Evolutionary conservation across 1,140 invertebrate species (phyloP).

Genomic region (honey bee (Apis mellifera)): DNA sequence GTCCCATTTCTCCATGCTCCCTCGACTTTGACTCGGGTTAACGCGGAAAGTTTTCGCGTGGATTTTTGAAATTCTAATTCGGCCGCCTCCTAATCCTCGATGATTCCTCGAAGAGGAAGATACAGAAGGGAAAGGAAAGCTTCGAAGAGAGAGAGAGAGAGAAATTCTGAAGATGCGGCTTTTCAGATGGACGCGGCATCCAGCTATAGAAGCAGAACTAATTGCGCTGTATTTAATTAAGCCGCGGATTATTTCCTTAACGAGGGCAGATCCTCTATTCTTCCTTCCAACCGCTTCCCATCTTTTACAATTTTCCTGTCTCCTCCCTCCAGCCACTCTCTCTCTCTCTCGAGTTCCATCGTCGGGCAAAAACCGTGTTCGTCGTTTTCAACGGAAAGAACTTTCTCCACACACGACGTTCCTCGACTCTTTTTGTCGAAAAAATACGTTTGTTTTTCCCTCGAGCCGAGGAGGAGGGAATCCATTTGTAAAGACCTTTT

Average conservation of each 20-base stretch:
- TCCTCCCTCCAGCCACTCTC: not conserved
- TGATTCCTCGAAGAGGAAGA: not conserved
- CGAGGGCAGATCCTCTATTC: conserved; percentile 64
- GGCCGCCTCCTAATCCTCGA: conserved; percentile 52
- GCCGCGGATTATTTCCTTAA: conserved; percentile 71
- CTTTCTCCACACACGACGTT: no score
- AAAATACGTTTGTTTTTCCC: no score
- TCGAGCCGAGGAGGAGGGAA: no score
- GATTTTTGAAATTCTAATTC: conserved; percentile 72
- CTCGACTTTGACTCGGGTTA: conserved; percentile 55
- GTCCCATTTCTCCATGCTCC: conserved; percentile 41
- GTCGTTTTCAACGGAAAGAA: no score
- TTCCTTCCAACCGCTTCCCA: conserved; percentile 56
- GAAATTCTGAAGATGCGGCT: no score
- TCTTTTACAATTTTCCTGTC: conserved; percentile 61
- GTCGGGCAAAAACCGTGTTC: no score
- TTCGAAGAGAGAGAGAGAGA: no score
- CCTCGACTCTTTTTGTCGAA: no score
- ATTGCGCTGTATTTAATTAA: conserved; percentile 72
- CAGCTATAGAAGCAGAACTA: conserved; percentile 58
- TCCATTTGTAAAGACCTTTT: no score
- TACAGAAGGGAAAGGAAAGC: no score
- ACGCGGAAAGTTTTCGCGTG: conserved; percentile 65
- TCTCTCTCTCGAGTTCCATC: not conserved
- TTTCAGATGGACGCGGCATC: not conserved